Base-by-base conservation (phyloP, 1,140 invertebrate species). In the Ridgeia piscesae region DNA sequence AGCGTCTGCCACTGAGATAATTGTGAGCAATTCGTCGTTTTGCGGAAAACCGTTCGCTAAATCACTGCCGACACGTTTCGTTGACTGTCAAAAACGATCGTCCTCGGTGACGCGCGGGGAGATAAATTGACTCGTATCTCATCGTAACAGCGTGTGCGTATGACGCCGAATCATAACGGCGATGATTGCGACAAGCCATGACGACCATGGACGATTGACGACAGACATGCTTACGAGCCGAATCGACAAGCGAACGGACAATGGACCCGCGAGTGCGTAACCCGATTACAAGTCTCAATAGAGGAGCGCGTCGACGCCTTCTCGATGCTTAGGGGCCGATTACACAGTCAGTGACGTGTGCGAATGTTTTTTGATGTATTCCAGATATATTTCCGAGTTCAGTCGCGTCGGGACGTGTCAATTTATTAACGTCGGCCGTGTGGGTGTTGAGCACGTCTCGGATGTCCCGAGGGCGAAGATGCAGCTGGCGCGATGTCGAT, bases 271-370 rank as follows among this genome's bases (percentile, higher is more conserved):
- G 17, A 21, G 58, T 77, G 58, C 58, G 58, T 77, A 77, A 77
- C 58, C 58, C 58, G 58, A 77, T 77, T 77, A 77, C 58, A 77
- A 77, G 58, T 77, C 58, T 77, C 58, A 77, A 77, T 31, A 77
- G 58, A 17, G 58, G 27, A 77, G 17, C 58, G 14, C 6, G 27
- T 77, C 58, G 58, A 77, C 58, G 17, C 58, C 58, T 77, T 77
- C 17, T 77, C 17, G 58, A 14, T 31, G 17, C 58, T 77, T 77
- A 9, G 27, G 58, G 27, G 42, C 42, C 42, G 42, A 42, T 42
- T 42, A 42, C 42, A 77, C 27, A 77, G 58, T 31, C 58, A 21
- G 11, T 14, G 6, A 31, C 6, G 58, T 77, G 58, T 21, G 27
- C 6, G 11, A 77, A 21, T 77, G 14, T 21, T 77, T 77, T 17